phyloP scores from a whole-genome alignment of 2,113 vertebrate genomes.

The Microcebus jonahi region DNA sequence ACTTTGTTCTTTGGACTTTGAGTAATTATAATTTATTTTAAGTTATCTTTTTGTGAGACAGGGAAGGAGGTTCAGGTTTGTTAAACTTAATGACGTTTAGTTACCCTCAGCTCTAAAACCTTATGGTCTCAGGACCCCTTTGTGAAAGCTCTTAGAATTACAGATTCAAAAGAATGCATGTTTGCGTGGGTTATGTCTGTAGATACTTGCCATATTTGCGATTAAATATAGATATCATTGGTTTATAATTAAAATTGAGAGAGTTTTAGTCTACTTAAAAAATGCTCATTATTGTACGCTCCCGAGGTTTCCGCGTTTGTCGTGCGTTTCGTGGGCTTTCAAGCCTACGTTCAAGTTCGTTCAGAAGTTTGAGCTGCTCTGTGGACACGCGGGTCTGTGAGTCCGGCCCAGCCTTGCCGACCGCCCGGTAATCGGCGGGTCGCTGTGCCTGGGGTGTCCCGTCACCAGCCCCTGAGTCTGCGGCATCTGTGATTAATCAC shows the following conservation, averaged over 20 bases:
- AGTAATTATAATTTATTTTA: not conserved
- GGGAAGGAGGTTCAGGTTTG: not conserved
- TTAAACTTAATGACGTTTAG: not conserved
- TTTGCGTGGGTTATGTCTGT: not conserved
- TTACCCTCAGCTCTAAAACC: not conserved
- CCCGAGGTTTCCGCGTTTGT: not conserved
- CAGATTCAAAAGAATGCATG: not conserved
- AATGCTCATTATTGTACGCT: not conserved
- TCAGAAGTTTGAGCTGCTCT: no score
- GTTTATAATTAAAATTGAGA: not conserved
- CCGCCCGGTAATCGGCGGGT: not conserved
- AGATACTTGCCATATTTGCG: not conserved
- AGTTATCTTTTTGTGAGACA: not conserved
- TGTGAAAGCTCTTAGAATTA: not conserved
- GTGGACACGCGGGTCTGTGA: not conserved
- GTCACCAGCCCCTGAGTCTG: not conserved
- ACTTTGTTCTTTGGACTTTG: no score
- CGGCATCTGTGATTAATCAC: accelerated
- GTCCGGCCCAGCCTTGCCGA: not conserved
- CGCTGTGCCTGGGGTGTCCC: not conserved
- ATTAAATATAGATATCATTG: no score
- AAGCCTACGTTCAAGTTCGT: not conserved
- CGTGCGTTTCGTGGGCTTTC: not conserved
- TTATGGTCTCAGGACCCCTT: not conserved
- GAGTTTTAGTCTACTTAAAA: not conserved